Base-by-base conservation (phyloP, 2,888 invertebrate genomes). In the Athrips mouffetella region DNA sequence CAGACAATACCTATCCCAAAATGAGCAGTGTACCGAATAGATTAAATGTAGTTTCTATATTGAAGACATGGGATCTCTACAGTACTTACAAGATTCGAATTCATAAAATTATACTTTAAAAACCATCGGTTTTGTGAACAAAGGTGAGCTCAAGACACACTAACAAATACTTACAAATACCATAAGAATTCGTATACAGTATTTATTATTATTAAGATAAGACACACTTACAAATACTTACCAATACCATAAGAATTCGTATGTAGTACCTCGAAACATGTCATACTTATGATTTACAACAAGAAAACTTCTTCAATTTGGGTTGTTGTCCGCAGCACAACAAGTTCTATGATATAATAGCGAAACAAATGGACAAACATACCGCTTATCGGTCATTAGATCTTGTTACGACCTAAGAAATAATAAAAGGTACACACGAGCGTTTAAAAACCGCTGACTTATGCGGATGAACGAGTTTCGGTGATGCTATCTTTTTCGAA, bases 351-450 rank as follows among this genome's bases (percentile, higher is more conserved):
- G 37, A 47, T 40, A 47, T 39, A 44, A 45, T 45, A 11, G 13
- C 31, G 31, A 42, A 35, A 37, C 29, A 31, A 23, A 30, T 8
- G 25, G 8, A 20, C 20, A 39, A 45, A 45, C 25, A 46, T 45
- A 46, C 46, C 21, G 44, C 47, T 50, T 50, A 47, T 39, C 42
- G 37, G 29, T 47, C 50, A 50, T 50, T 47, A 50, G 42, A 30
- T 35, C 45, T 18, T n/a, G 33, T 45, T 21, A 45, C 45, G 31
- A 10, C 20, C 18, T 2, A 1, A n/a, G 18, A n/a, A 42, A 42
- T 8, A 10, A 27, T 15, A 7, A 15, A 5, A 6, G 7, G n/a
- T 13, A 16, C 25, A 40, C 3, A 40, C 40, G 40, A 40, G 40
- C 31, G 13, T 11, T 31, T 31, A 4, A 27, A 2, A 27, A 27